Evolutionary conservation across 2,797 vertebrate species (phyloP), one percentile per base, ranked within the genome.

Genomic region (Salmo trutta): DNA sequence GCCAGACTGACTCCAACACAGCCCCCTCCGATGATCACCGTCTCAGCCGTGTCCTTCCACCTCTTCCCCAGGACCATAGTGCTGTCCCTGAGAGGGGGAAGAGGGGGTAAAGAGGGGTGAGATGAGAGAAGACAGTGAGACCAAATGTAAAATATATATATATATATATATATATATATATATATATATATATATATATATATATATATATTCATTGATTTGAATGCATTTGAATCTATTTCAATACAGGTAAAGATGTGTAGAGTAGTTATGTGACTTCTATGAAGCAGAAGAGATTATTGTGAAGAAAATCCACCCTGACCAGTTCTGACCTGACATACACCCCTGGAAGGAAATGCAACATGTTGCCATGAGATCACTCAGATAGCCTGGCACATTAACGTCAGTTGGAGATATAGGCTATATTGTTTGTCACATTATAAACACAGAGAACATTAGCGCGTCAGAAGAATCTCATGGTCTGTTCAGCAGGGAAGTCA

Each of bases 1-100:
- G 97, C 96, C 90, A 99, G 66, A 81, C 98, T 98, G 86, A 95
- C 95, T 52, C 98, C 98, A 31, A 99, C 87, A 3, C 98, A 99
- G 10, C 98, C 98, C 1, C 97, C 98, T n/a, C 98, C 98, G 0
- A 99, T 96, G 83, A 99, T 93, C 83, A 98, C 93, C 0, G 97
- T 98, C 65, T 99, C 96, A 2, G 97, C 96, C 0, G 79, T 94
- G 79, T 98, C 97, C 88, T 97, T 97, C 95, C 95, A 95, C 73
- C 91, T 88, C 85, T 93, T 93, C 29, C 92, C 88, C 89, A 95
- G 71, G 74, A 77, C 88, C 1, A 85, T 68, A 5, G 81, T 65
- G 0, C 79, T 74, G 56, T 89, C 78, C 3, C 92, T 93, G 75
- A 65, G 17, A n/a, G 33, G 5, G 17, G 14, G 33, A 10, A 47